A percentile compares a stretch with the other conserved stretches of the same genome.
Conservation (phyloP, 2,113 vertebrate species). For the Alligator sinensis region DNA sequence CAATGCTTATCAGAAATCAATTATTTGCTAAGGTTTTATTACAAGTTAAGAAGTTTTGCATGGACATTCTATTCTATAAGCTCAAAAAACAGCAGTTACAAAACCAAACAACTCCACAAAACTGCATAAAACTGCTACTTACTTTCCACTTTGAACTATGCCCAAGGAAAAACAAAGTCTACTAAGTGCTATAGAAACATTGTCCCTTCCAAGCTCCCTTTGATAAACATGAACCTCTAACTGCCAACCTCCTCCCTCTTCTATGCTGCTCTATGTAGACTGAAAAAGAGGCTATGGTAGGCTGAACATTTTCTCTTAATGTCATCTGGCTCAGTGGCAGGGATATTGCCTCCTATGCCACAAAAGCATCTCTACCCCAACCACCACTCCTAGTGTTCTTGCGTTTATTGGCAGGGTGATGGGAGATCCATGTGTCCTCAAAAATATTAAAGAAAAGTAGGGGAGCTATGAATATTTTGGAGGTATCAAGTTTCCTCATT, state of each 20-base stretch:
- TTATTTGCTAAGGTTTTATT: conserved; percentile 30
- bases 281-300: not conserved
- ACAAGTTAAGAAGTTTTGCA: conserved; percentile 32
- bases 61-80: conserved; percentile 13
- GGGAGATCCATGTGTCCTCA: not conserved
- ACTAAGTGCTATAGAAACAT: not conserved
- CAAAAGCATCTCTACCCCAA: not conserved
- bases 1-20: conserved; percentile 31
- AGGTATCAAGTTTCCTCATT: not conserved
- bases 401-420: not conserved
- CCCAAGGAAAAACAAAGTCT: not conserved
- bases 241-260: not conserved
- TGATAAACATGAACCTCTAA: not conserved
- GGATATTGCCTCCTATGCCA: not conserved
- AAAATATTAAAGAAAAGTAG: not conserved
- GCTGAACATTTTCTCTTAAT: not conserved
- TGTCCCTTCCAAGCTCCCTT: not conserved
- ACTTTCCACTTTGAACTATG: not conserved
- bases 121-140: not conserved
- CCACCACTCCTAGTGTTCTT: not conserved
- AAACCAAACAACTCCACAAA: not conserved
- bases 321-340: not conserved
- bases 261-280: not conserved
- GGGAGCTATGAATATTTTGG: not conserved
- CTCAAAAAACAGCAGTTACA: not conserved